These are phyloP conservation scores for Channa striata DNA, from an alignment of 2,797 vertebrate genomes.

Conservation along the genomic window DNA sequence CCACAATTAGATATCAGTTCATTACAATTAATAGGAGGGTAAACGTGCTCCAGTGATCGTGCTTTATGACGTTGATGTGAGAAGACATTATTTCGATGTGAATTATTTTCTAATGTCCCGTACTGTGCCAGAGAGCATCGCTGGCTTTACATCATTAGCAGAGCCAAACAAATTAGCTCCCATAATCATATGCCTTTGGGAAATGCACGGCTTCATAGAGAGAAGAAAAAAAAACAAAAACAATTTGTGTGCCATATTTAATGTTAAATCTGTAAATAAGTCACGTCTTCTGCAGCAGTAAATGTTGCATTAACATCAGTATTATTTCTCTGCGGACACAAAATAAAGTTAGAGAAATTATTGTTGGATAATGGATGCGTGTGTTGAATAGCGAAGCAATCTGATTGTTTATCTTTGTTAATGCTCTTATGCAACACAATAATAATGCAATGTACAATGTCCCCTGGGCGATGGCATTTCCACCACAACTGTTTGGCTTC, in stretches of 20 bases:
- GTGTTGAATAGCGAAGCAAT: slow-evolving; percentile 13
- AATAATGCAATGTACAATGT: no score
- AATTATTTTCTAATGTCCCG: slow-evolving; percentile 53
- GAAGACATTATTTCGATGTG: slow-evolving; percentile 63
- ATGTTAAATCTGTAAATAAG: slow-evolving; percentile 50
- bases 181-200: slow-evolving; percentile 53
- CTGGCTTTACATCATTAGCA: slow-evolving; percentile 66
- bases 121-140: slow-evolving; percentile 48
- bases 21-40: slow-evolving; percentile 41
- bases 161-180: slow-evolving; percentile 66
- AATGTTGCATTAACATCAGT: slow-evolving; percentile 39
- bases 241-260: slow-evolving; percentile 53
- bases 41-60: slow-evolving; percentile 34
- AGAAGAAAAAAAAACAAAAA: slow-evolving; percentile 2
- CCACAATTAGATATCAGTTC: slow-evolving; percentile 16
- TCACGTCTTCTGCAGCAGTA: slow-evolving; percentile 16
- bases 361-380: slow-evolving; percentile 14
- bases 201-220: slow-evolving; percentile 43
- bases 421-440: no score
- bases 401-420: slow-evolving; percentile 5
- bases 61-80: slow-evolving; percentile 45
- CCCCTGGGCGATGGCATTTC: no score
- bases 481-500: no score
- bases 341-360: not conserved
- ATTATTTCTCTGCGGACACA: not conserved